These are phyloP conservation scores for Paratilapia polleni DNA, from an alignment of 2,113 vertebrate genomes.

Conservation along the genomic window DNA sequence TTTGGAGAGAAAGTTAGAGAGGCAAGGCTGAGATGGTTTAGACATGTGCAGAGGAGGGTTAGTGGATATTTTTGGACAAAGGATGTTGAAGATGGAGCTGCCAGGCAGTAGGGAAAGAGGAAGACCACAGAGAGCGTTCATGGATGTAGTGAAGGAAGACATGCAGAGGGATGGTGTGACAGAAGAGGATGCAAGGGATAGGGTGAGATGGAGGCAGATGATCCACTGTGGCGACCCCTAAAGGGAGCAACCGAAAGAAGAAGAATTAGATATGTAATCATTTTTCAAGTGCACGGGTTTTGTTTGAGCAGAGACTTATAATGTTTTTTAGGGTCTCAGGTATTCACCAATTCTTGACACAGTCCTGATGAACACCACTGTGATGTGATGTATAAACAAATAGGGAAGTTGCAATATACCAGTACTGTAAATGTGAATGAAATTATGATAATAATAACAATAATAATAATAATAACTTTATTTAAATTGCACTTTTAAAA, in stretches of 20 bases:
- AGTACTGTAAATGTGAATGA: not conserved
- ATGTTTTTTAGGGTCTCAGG: rapidly evolving
- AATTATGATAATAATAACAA: no score
- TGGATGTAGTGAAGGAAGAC: no score
- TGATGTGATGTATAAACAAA: no score
- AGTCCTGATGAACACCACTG: rapidly evolving
- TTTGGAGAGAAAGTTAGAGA: not conserved
- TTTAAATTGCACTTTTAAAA: no score
- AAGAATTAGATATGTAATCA: not conserved
- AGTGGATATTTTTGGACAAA: not conserved
- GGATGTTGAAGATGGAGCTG: not conserved
- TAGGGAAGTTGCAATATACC: not conserved
- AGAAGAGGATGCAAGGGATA: no score
- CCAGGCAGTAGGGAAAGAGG: not conserved
- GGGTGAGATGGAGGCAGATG: not conserved
- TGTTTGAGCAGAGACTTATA: not conserved
- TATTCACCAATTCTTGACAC: not conserved
- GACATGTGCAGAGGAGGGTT: not conserved
- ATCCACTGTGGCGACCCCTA: not conserved
- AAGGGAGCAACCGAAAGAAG: not conserved
- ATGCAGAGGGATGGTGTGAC: not conserved
- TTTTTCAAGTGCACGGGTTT: not conserved
- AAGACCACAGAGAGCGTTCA: not conserved
- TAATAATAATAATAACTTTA: no score
- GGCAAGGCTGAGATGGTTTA: not conserved